Evolutionary conservation across 2,113 vertebrate genomes (phyloP).

Genomic region (Protomyctophum bolini): DNA sequence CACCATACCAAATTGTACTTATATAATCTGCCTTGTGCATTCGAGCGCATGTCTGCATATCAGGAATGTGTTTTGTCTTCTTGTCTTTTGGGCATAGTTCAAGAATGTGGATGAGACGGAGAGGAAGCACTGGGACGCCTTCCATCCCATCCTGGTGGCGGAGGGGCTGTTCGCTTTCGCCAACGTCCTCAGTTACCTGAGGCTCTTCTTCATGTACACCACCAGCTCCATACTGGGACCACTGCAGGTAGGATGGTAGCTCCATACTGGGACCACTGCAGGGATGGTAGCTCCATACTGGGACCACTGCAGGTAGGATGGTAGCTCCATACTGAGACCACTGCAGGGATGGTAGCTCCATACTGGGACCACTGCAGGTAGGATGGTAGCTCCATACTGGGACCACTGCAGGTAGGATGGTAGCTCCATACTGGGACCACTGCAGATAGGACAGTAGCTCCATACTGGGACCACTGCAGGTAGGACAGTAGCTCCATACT

Average conservation of each 20-base stretch:
- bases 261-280: background rate
- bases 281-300: background rate
- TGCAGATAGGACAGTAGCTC: too few species aligned
- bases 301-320: background rate
- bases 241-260: constrained; percentile 84
- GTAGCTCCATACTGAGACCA: too few species aligned
- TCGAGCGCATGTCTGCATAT: background rate
- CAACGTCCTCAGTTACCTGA: constrained; percentile 95
- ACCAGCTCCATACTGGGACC: constrained; percentile 98
- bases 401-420: too few species aligned
- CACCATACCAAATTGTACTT: background rate
- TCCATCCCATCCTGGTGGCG: constrained; percentile 95
- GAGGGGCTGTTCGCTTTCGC: constrained; percentile 98
- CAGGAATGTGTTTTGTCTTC: background rate
- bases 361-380: too few species aligned
- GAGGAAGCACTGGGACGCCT: constrained; percentile 97
- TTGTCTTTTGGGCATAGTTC: constrained; percentile 59
- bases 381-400: too few species aligned
- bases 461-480: too few species aligned
- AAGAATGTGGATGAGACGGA: constrained; percentile 83
- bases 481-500: constrained; percentile 76
- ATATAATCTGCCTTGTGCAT: background rate
- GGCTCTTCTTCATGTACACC: constrained; percentile 99
- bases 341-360: too few species aligned
- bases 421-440: too few species aligned